These are phyloP conservation scores for Mythimna ferrago DNA, from an alignment of 2,888 invertebrate species.

Conservation along the genomic window DNA sequence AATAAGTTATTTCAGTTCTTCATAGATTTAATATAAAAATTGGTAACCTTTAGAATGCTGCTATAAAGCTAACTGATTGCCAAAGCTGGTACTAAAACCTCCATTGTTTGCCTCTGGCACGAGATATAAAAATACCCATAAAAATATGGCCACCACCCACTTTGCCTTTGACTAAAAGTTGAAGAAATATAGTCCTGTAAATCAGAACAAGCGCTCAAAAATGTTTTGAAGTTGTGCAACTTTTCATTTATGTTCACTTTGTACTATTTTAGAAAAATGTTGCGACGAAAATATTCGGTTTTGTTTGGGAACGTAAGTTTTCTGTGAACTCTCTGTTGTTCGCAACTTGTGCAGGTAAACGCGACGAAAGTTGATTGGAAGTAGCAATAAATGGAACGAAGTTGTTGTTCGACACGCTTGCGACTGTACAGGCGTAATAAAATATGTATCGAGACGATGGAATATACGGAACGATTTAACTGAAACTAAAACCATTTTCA, in stretches of 20 bases:
- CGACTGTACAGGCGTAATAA: slow-evolving; percentile 17
- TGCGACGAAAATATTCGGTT: slow-evolving; percentile 51
- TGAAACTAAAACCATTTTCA: slow-evolving; percentile 3
- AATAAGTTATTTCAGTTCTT: slow-evolving; percentile 30
- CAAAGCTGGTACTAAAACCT: slow-evolving; percentile 25
- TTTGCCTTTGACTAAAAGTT: slow-evolving; percentile 49
- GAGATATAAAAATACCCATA: slow-evolving; percentile 47
- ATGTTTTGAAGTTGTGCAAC: slow-evolving; percentile 50
- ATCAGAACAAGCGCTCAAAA: slow-evolving; percentile 55
- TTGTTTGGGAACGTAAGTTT: slow-evolving; percentile 56
- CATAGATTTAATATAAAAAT: slow-evolving; percentile 29
- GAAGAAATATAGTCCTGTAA: slow-evolving; percentile 55
- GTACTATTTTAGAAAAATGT: slow-evolving; percentile 54
- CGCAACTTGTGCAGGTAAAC: slow-evolving; percentile 51
- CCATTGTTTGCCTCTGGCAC: slow-evolving; percentile 44
- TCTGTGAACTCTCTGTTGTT: slow-evolving; percentile 54
- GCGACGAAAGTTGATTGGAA: slow-evolving; percentile 60
- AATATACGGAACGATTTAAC: slow-evolving; percentile 10
- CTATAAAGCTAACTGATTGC: slow-evolving; percentile 28
- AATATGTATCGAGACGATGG: slow-evolving; percentile 22
- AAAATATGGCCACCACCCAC: slow-evolving; percentile 41
- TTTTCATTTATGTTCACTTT: slow-evolving; percentile 60
- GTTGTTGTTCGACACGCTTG: slow-evolving; percentile 23
- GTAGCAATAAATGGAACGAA: slow-evolving; percentile 54
- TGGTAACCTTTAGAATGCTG: slow-evolving; percentile 18